Evolutionary conservation across 2,888 invertebrate species (phyloP), one percentile per base, ranked within the genome.

Genomic region (Latheticus oryzae): DNA sequence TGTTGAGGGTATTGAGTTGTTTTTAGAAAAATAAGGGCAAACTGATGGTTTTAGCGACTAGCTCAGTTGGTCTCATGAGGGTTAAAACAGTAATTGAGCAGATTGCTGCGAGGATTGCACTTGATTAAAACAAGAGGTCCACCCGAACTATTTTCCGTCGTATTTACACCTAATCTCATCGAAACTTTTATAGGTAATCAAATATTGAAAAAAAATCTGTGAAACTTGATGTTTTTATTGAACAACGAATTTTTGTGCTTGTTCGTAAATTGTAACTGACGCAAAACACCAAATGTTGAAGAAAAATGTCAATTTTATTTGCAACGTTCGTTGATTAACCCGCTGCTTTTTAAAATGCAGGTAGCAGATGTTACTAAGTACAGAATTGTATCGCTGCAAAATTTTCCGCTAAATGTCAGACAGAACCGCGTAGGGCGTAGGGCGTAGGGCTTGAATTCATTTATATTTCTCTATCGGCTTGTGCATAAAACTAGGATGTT

Each of bases 51-150:
- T 68, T 67, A 62, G 62, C 63, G 65, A 69, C 65, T 64, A 66
- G 64, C 66, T 68, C 68, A 67, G 68, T 65, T 65, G 60, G 61
- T 63, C 70, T 63, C 71, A 52, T 30, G 70, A 59, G 71, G 66
- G 64, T 68, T 66, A 64, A 66, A 70, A 66, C 67, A 68, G 70
- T 71, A 71, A 71, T 71, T 71, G 71, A 68, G 68, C 68, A 70
- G 70, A 71, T 71, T 71, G 70, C 66, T 66, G 66, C 65, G 69
- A 69, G 69, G 66, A 71, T 69, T 70, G 68, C 66, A 70, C 68
- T 70, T 71, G 70, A 71, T 71, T 71, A 70, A 71, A 71, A 71
- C 71, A 71, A 69, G 67, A 66, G 62, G 60, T 61, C 64, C 63
- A 62, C 60, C 62, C 53, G 55, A 56, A 62, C 37, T 38, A 28